phyloP scores from a whole-genome alignment of 2,113 vertebrate species.

The Bubo blakistoni region DNA sequence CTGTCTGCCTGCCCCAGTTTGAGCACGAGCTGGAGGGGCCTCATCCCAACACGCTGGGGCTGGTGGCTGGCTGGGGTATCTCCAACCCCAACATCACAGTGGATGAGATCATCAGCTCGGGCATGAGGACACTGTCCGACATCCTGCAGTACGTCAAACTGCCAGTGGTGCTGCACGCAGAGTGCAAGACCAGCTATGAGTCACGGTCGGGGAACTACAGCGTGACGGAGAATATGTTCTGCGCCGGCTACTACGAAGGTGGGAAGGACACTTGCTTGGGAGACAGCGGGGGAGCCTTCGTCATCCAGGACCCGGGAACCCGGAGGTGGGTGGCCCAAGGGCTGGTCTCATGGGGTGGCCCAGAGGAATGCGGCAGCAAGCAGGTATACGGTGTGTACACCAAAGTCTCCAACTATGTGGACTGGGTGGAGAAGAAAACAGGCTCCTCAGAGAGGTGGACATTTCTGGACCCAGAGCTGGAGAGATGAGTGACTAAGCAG shows the following conservation, averaged over 20 bases:
- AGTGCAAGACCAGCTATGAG: slow-evolving; percentile 89
- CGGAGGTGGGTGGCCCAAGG: slow-evolving; percentile 88
- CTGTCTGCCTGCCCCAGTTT: slow-evolving; percentile 81
- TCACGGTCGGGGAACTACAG: slow-evolving; percentile 89
- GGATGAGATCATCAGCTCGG: slow-evolving; percentile 71
- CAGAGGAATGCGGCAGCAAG: slow-evolving; percentile 91
- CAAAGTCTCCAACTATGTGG: slow-evolving; percentile 84
- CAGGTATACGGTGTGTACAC: slow-evolving; percentile 97
- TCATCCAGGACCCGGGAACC: slow-evolving; percentile 77
- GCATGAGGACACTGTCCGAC: slow-evolving; percentile 78
- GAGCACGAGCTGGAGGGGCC: slow-evolving; percentile 68
- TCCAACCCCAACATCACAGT: slow-evolving; percentile 82
- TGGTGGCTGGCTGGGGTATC: slow-evolving; percentile 96
- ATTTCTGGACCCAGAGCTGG: slow-evolving; percentile 42
- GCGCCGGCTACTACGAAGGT: slow-evolving; percentile 88
- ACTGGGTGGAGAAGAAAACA: slow-evolving; percentile 82
- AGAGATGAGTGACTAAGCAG: slow-evolving; percentile 66
- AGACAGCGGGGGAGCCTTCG: slow-evolving; percentile 92
- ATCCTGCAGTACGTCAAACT: slow-evolving; percentile 92
- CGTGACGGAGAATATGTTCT: slow-evolving; percentile 97
- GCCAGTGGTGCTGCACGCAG: slow-evolving; percentile 86
- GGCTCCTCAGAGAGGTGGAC: slow-evolving; percentile 44
- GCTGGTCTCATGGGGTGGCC: slow-evolving; percentile 94
- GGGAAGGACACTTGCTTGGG: slow-evolving; percentile 94
- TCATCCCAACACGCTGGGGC: slow-evolving; percentile 80